These are phyloP conservation scores for Leptopilina myrica DNA, from an alignment of 2,888 invertebrate species.

Conservation along the genomic window DNA sequence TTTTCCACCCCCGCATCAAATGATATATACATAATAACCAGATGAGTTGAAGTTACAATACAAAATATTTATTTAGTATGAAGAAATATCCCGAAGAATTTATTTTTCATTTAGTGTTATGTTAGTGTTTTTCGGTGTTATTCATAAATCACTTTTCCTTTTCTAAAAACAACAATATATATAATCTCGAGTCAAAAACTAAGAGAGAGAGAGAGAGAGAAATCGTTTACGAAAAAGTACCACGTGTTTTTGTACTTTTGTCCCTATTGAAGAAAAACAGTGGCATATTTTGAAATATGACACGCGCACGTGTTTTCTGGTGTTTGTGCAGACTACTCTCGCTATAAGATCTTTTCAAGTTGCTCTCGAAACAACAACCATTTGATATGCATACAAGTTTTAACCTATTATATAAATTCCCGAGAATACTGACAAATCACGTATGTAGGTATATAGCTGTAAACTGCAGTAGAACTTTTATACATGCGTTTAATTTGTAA, in stretches of 20 bases:
- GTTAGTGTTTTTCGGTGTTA: no score
- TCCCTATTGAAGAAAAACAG: neutral
- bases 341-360: slow-evolving; percentile 7
- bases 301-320: slow-evolving; percentile 63
- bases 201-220: no score
- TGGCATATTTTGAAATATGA: slow-evolving; percentile 61
- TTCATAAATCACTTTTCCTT: no score
- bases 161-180: no score
- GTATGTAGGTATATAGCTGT: neutral
- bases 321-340: slow-evolving; percentile 57
- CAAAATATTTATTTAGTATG: no score
- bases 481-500: no score
- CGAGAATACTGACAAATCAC: slow-evolving; percentile 3
- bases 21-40: no score
- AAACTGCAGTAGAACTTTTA: neutral
- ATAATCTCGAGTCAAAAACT: no score
- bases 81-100: no score
- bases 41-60: no score
- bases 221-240: slow-evolving; percentile 1
- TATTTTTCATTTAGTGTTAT: no score
- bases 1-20: no score
- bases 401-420: slow-evolving; percentile 26
- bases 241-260: slow-evolving; percentile 3
- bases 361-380: slow-evolving; percentile 14
- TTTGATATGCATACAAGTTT: slow-evolving; percentile 22